Evolutionary conservation across 1,140 invertebrate genomes (phyloP).

Genomic region (Hirudo medicinalis): DNA sequence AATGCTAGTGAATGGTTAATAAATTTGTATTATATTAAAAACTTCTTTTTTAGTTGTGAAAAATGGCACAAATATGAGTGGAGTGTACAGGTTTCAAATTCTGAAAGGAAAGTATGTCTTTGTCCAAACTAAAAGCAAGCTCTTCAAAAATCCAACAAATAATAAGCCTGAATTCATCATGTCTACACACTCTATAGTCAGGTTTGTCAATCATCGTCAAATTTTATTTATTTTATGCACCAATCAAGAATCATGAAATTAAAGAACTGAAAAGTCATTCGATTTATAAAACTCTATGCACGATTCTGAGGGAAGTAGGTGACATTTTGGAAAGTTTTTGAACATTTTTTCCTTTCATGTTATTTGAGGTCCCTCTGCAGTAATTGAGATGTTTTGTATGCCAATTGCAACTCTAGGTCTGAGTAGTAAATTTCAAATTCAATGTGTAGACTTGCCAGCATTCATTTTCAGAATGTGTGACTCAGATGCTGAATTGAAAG

Average conservation of each 20-base stretch:
- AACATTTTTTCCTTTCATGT: too few species aligned
- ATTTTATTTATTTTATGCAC: neutral
- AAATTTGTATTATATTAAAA: neutral
- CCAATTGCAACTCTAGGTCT: neutral
- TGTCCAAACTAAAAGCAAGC: constrained; percentile 73
- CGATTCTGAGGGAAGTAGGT: too few species aligned
- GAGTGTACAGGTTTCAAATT: constrained; percentile 62
- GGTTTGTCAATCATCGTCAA: constrained; percentile 27
- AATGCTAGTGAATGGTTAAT: neutral
- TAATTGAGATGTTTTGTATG: neutral
- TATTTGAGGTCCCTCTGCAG: neutral
- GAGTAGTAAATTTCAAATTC: neutral
- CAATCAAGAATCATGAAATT: too few species aligned
- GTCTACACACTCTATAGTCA: constrained; percentile 71
- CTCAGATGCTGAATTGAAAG: constrained; percentile 37
- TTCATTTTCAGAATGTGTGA: constrained; percentile 34
- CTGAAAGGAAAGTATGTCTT: constrained; percentile 61
- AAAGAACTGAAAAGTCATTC: too few species aligned
- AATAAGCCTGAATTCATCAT: constrained; percentile 71
- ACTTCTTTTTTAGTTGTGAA: constrained; percentile 33
- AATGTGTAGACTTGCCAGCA: too few species aligned
- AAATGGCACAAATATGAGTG: constrained; percentile 54
- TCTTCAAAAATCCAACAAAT: constrained; percentile 55
- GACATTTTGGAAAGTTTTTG: too few species aligned
- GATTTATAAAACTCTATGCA: too few species aligned